Evolutionary conservation across 2,113 vertebrate genomes (phyloP).

Genomic region (Microtus richardsoni): DNA sequence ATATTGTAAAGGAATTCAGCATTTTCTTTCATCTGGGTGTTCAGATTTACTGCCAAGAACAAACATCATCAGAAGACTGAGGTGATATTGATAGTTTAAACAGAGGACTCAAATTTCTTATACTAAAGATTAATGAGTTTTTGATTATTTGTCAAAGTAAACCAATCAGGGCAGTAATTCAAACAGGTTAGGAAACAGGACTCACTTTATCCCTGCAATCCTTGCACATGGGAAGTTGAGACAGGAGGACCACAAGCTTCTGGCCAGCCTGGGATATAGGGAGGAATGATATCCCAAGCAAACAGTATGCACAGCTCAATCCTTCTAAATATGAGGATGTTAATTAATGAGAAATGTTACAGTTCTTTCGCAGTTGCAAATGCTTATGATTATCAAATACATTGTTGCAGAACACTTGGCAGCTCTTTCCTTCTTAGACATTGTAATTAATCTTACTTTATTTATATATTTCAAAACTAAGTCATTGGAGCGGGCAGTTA

Average conservation of each 20-base stretch:
- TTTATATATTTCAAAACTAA: constrained; percentile 58
- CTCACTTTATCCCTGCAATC: neutral
- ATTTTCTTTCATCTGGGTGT: constrained; percentile 38
- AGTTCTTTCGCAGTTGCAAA: constrained; percentile 22
- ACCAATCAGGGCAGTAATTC: neutral
- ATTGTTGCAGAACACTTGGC: constrained; percentile 17
- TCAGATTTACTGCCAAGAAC: neutral
- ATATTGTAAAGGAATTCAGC: neutral
- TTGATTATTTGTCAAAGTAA: constrained; percentile 49
- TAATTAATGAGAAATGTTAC: constrained; percentile 54
- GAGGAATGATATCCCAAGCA: neutral
- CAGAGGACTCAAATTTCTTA: constrained; percentile 14
- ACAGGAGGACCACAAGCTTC: neutral
- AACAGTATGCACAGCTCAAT: neutral
- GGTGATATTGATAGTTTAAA: constrained; percentile 21
- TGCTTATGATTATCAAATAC: constrained; percentile 32
- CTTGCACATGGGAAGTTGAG: neutral
- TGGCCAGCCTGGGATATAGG: neutral
- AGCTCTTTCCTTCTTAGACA: constrained; percentile 37
- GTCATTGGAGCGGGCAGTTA: constrained; percentile 41
- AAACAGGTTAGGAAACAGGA: neutral
- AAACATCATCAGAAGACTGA: constrained; percentile 25
- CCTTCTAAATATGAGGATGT: neutral
- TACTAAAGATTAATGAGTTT: constrained; percentile 26
- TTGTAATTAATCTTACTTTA: constrained; percentile 58